Evolutionary conservation across 2,113 vertebrate species (phyloP).

Genomic region (Ochotona curzoniae): DNA sequence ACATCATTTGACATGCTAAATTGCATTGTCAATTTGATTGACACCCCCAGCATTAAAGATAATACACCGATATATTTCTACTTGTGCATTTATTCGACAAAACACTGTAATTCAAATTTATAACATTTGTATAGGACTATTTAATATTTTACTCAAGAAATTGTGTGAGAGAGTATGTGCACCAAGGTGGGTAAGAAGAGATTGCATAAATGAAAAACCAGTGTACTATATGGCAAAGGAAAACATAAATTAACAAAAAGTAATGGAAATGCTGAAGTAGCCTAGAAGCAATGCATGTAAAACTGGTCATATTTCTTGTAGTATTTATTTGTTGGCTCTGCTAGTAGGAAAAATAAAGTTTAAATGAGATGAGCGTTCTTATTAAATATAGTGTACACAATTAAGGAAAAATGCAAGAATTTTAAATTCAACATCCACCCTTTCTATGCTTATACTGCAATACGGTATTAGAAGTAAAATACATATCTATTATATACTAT

Average conservation of each 20-base stretch:
- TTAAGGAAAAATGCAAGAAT: background rate
- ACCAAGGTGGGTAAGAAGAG: constrained; percentile 38
- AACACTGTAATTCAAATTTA: background rate
- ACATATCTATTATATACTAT: background rate
- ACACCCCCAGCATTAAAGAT: background rate
- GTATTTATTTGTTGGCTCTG: background rate
- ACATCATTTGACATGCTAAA: background rate
- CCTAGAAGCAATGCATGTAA: background rate
- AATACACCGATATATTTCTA: background rate
- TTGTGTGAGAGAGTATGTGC: background rate
- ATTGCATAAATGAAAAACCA: constrained; percentile 24
- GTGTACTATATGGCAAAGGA: background rate
- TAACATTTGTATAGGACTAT: background rate
- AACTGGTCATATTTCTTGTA: background rate
- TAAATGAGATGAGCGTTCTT: background rate
- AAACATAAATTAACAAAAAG: constrained; percentile 54
- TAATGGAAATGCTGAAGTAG: constrained; percentile 29
- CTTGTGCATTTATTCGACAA: background rate
- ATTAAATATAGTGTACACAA: constrained; percentile 23
- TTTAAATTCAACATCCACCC: background rate
- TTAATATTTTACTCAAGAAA: constrained; percentile 23
- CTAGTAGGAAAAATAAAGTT: background rate
- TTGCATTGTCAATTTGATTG: background rate
- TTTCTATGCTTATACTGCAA: background rate
- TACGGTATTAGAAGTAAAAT: background rate